These are phyloP conservation scores for Pogona vitticeps DNA, from an alignment of 2,113 vertebrate species.

Conservation along the genomic window DNA sequence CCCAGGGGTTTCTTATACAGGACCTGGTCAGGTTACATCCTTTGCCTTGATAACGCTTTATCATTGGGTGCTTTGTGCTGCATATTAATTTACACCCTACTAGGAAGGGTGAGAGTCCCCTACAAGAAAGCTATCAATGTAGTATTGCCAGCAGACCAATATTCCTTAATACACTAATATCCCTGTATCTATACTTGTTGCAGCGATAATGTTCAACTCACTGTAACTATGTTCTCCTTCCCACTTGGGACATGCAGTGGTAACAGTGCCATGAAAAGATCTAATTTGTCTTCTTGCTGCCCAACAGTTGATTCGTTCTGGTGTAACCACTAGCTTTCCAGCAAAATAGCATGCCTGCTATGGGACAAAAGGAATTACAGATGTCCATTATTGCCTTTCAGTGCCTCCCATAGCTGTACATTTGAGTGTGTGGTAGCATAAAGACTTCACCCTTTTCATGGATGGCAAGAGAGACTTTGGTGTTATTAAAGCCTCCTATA, in stretches of 20 bases:
- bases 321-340: neutral
- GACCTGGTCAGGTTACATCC: too few relatives aligned
- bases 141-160: neutral
- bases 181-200: neutral
- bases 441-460: neutral
- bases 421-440: neutral
- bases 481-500: neutral
- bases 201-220: neutral
- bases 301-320: too few relatives aligned
- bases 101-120: neutral
- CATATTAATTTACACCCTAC: neutral
- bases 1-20: neutral
- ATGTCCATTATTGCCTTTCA: neutral
- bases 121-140: neutral
- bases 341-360: neutral
- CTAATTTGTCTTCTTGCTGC: neutral
- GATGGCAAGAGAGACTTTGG: neutral
- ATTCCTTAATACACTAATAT: neutral
- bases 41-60: neutral
- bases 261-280: neutral
- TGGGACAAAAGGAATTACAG: neutral
- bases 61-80: neutral
- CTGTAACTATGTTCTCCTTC: neutral
- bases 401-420: neutral
- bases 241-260: neutral